Evolutionary conservation across 2,888 invertebrate genomes (phyloP), one percentile per base, ranked within the genome.

Genomic region (Lutraria lutraria): DNA sequence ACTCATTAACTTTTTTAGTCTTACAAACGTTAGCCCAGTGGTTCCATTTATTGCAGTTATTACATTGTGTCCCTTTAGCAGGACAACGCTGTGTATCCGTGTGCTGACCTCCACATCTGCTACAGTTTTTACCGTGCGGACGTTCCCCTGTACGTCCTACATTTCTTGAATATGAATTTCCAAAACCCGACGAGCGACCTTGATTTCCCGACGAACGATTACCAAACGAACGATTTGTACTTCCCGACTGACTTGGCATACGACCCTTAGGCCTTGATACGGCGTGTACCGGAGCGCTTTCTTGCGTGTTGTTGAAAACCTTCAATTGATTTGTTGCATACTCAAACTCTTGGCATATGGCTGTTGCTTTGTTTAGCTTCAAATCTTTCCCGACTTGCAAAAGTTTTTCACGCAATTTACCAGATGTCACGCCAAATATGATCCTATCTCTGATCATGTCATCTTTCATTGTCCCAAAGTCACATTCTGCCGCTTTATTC

Each of bases 81-180:
- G 52, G 52, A n/a, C 80, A 52, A 13, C 52, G 6, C 21, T 80
- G 52, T 52, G 43, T 21, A 0, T 80, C 80, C 52, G 80, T 43
- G 80, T 80, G 80, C 43, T 43, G 34, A 34, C 79, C 79, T 79
- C 56, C 79, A 79, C 79, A 79, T 21, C 79, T 31, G 34, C 79
- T 34, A 79, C 79, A 34, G 34, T 34, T 19, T 79, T n/a, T n/a
- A n/a, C n/a, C n/a, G n/a, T n/a, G n/a, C n/a, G n/a, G n/a, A n/a
- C n/a, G n/a, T 56, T 56, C 15, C 13, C 56, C 56, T 25, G 19
- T 76, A 6, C 31, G 29, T 76, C 16, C 6, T 2, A 10, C 4
- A 12, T 31, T 34, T 19, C 76, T 31, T 10, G 2, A 29, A 4
- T 19, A n/a, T 72, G n/a, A 12, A 72, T 31, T 72, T 16, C 21